Evolutionary conservation across 2,113 vertebrate genomes (phyloP).

Genomic region (Pelmatolapia mariae): DNA sequence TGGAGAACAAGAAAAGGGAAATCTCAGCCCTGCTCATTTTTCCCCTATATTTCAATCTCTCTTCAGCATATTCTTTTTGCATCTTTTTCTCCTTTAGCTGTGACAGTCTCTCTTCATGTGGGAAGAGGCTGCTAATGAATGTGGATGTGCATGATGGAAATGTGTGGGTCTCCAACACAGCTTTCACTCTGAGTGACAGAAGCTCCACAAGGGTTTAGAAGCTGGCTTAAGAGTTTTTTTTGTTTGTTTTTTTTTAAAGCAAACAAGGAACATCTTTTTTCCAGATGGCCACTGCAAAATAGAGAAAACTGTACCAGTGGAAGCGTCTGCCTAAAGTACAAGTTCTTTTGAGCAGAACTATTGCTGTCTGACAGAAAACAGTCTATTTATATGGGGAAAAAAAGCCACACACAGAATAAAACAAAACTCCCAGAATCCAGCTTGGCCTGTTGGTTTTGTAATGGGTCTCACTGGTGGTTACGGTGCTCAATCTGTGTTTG

Average conservation of each 20-base stretch:
- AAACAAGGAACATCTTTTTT: conserved; percentile 51
- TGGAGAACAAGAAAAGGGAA: background rate
- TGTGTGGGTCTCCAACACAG: conserved; percentile 32
- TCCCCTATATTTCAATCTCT: background rate
- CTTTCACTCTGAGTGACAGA: conserved; percentile 42
- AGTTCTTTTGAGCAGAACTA: conserved; percentile 25
- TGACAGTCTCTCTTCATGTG: conserved; percentile 27
- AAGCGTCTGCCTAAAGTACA: background rate
- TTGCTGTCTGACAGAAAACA: conserved; percentile 12
- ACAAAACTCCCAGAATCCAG: background rate
- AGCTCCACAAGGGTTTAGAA: conserved; percentile 40
- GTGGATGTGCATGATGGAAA: conserved; percentile 30
- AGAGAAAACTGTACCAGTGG: conserved; percentile 14
- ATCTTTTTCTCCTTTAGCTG: conserved; percentile 20
- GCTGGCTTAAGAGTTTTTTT: conserved; percentile 1
- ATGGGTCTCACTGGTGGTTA: conserved; percentile 10
- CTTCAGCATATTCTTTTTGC: background rate
- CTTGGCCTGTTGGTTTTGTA: conserved; percentile 32
- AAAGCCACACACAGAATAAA: background rate
- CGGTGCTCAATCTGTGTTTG: conserved; percentile 18
- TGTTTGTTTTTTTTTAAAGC: background rate
- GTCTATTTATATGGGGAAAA: background rate
- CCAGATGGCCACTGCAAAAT: conserved; percentile 39
- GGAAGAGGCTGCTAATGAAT: conserved; percentile 44
- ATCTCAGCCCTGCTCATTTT: background rate